A percentile compares a stretch with the other conserved stretches of the same genome.
Evolutionary conservation across 1,140 invertebrate species (phyloP).

Genomic region (Meloidogyne exigua): DNA sequence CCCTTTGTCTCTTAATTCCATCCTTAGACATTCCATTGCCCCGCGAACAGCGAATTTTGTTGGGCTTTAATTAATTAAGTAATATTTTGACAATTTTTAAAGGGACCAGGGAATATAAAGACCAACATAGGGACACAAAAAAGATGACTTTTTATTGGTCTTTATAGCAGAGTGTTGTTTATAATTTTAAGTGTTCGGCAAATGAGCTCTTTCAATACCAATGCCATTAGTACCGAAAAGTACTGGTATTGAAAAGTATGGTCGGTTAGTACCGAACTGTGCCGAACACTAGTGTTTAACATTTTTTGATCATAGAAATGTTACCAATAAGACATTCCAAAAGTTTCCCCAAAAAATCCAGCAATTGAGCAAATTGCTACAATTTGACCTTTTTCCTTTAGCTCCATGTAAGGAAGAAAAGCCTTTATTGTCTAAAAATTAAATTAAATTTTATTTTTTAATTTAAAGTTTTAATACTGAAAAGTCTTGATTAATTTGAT

Average conservation of each 20-base stretch:
- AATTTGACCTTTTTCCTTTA: conserved; percentile 54
- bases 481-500: background rate
- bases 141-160: too few relatives aligned
- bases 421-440: conserved; percentile 58
- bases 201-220: too few relatives aligned
- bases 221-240: too few relatives aligned
- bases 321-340: conserved; percentile 58
- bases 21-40: conserved; percentile 62
- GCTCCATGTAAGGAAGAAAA: conserved; percentile 56
- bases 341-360: conserved; percentile 59
- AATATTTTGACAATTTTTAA: too few relatives aligned
- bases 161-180: too few relatives aligned
- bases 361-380: conserved; percentile 62
- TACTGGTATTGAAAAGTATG: too few relatives aligned
- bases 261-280: too few relatives aligned
- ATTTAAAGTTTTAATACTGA: background rate
- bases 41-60: conserved; percentile 63
- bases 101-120: too few relatives aligned
- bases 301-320: conserved; percentile 2
- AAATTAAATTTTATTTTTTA: background rate
- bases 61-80: conserved; percentile 56
- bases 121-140: too few relatives aligned
- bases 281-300: too few relatives aligned
- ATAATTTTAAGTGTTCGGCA: too few relatives aligned
- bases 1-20: conserved; percentile 57